Percentiles rank a stretch among this genome's conserved stretches.
phyloP scores from a whole-genome alignment of 2,113 vertebrate genomes.

The Cygnus atratus region DNA sequence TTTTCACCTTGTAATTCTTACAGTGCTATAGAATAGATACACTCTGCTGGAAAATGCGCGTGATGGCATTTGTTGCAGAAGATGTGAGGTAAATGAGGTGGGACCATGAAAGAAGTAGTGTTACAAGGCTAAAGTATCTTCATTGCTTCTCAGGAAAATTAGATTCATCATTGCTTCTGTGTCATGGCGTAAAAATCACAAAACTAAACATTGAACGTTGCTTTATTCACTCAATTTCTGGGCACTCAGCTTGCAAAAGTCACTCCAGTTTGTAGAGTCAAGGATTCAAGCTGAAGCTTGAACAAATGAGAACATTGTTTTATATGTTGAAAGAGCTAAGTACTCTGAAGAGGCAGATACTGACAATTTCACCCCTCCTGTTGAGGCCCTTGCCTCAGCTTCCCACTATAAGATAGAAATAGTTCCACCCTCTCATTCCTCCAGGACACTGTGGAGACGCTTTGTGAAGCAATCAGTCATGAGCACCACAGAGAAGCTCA shows the following conservation, averaged over 20 bases:
- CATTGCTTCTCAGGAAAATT: background rate
- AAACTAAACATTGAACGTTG: accelerated
- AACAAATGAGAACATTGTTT: background rate
- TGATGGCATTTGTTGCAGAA: background rate
- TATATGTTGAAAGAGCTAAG: background rate
- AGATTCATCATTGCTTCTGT: background rate
- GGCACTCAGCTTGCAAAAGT: background rate
- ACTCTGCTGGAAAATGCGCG: background rate
- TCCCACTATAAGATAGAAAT: background rate
- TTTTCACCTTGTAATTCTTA: background rate
- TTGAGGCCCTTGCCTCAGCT: background rate
- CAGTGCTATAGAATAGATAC: background rate
- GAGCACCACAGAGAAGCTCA: constrained; percentile 19
- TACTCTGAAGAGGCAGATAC: background rate
- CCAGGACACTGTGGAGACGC: background rate
- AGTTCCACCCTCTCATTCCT: constrained; percentile 11
- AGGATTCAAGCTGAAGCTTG: background rate
- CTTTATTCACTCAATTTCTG: background rate
- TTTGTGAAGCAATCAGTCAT: background rate
- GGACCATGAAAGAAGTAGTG: background rate
- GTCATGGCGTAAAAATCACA: background rate
- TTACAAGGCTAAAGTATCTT: background rate
- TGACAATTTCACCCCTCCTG: background rate
- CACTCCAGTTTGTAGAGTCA: background rate
- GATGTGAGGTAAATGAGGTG: background rate